A percentile compares a stretch with the other conserved stretches of the same genome.
Conservation (phyloP, 1,140 invertebrate species). For the Schlechtendalia chinensis region DNA sequence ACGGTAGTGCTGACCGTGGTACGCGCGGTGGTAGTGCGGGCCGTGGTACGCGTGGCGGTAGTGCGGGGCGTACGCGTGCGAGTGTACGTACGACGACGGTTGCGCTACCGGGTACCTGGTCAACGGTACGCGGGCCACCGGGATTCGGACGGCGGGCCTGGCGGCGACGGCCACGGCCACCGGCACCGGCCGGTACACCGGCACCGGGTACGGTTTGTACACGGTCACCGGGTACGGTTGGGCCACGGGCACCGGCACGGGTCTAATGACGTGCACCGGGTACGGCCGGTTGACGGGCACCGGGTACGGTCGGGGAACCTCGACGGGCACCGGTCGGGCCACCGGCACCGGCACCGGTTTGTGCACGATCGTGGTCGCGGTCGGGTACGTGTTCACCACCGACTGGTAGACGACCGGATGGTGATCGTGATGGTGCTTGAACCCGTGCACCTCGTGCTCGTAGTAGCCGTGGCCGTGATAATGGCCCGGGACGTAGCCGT, state of each 20-base stretch:
- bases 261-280: conserved; percentile 30
- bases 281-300: conserved; percentile 36
- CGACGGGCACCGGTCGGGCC: conserved; percentile 13
- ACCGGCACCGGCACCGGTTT: conserved; percentile 26
- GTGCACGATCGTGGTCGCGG: conserved; percentile 28
- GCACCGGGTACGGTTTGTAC: conserved; percentile 44
- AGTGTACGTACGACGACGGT: neutral
- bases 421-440: neutral
- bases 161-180: conserved; percentile 10
- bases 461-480: neutral
- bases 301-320: conserved; percentile 29
- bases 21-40: neutral
- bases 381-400: conserved; percentile 24
- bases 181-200: conserved; percentile 3
- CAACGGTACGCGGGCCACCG: neutral
- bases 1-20: neutral
- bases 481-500: neutral
- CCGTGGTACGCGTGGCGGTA: neutral
- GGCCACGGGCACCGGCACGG: conserved; percentile 42
- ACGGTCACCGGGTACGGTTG: conserved; percentile 43
- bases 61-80: neutral
- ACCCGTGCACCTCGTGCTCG: neutral
- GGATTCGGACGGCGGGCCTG: neutral
- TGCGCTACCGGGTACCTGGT: neutral
- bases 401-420: conserved; percentile 37